A percentile compares a stretch with the other conserved stretches of the same genome.
phyloP scores from a whole-genome alignment of 1,140 invertebrate species.

The Heliothis virescens region DNA sequence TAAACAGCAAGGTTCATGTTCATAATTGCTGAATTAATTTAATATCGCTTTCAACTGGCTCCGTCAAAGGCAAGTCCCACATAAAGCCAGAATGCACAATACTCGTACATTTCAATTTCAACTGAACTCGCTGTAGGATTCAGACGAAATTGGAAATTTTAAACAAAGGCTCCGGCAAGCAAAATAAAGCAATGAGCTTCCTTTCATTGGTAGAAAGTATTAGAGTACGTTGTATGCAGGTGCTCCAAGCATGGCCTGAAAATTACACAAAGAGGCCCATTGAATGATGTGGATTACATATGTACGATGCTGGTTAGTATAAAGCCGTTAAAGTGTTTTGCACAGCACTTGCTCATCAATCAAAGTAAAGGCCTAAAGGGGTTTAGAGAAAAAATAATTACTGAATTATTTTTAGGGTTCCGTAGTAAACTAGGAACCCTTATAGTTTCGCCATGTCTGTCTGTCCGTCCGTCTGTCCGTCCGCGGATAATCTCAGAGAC shows the following conservation, averaged over 20 bases:
- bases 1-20: not conserved
- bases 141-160: slow-evolving; percentile 26
- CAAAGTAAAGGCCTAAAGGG: too few species aligned
- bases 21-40: not conserved
- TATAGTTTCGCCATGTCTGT: too few species aligned
- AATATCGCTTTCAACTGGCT: not conserved
- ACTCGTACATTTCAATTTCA: slow-evolving; percentile 15
- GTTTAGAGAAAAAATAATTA: too few species aligned
- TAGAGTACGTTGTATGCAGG: not conserved
- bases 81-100: slow-evolving; percentile 16
- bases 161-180: slow-evolving; percentile 30
- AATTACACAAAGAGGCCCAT: not conserved
- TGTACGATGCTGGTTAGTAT: too few species aligned
- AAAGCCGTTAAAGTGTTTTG: too few species aligned
- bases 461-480: too few species aligned
- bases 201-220: slow-evolving; percentile 8
- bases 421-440: too few species aligned
- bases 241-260: not conserved
- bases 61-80: not conserved
- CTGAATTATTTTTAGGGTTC: too few species aligned
- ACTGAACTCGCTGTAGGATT: slow-evolving; percentile 1
- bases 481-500: too few species aligned
- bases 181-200: slow-evolving; percentile 35
- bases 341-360: too few species aligned
- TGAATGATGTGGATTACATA: not conserved